phyloP scores from a whole-genome alignment of 2,888 invertebrate genomes.

The Schizotus pectinicornis region DNA sequence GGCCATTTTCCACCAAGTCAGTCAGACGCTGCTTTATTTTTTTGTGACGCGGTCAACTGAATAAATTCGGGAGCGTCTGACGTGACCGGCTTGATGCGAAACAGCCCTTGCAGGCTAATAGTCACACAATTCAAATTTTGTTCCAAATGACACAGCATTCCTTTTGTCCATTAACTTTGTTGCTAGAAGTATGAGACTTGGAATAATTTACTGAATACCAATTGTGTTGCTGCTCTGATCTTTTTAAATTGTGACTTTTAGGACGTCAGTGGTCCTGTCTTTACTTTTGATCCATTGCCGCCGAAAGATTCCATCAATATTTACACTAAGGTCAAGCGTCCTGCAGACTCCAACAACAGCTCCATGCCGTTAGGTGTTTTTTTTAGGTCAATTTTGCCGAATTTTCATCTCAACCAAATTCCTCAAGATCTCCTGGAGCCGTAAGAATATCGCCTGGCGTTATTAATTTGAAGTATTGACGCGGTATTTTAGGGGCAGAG shows the following conservation, averaged over 20 bases:
- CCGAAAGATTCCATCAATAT: constrained; percentile 76
- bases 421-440: constrained; percentile 40
- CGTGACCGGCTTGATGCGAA: too few relatives aligned
- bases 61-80: too few relatives aligned
- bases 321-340: constrained; percentile 65
- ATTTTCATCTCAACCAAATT: constrained; percentile 61
- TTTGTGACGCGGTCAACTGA: too few relatives aligned
- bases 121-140: too few relatives aligned
- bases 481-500: constrained; percentile 32
- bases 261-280: constrained; percentile 63
- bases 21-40: too few relatives aligned
- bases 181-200: too few relatives aligned
- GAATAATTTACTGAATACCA: too few relatives aligned
- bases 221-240: background rate
- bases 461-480: constrained; percentile 4
- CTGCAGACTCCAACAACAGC: constrained; percentile 41
- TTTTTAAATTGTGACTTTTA: constrained; percentile 35
- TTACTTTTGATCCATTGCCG: constrained; percentile 81
- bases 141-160: too few relatives aligned
- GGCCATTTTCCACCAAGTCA: too few relatives aligned
- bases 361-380: constrained; percentile 63
- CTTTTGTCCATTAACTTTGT: too few relatives aligned
- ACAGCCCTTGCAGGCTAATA: too few relatives aligned
- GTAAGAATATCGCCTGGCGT: constrained; percentile 35
- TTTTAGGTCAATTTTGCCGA: constrained; percentile 75